Evolutionary conservation across 1,140 invertebrate species (phyloP), one percentile per base, ranked within the genome.

Genomic region (Drosophila yakuba): DNA sequence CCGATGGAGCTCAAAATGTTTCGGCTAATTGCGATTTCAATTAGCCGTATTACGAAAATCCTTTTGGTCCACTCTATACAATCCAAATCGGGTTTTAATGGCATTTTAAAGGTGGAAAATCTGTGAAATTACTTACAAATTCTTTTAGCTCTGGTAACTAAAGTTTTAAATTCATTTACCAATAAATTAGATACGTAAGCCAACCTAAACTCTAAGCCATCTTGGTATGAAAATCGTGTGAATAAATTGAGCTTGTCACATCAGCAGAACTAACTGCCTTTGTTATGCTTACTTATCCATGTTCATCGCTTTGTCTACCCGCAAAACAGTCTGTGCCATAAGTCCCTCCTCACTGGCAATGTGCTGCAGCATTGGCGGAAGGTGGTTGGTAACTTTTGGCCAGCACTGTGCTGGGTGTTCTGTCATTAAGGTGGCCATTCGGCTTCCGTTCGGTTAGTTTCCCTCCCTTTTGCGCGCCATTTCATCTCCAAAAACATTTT

Each of bases 1-100:
- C 43, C 43, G 15, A 61, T 61, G 35, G 10, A 38, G 62, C 5
- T 10, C n/a, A 45, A 45, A 69, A 56, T 44, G 23, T 62, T 58
- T 63, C 1, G 36, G 54, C 74, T 88, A 86, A 86, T 86, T 86
- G 78, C 82, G 74, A 75, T 82, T 78, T 82, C 78, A 86, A 85
- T 85, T 85, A 86, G 74, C 45, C 63, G 59, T 58, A 74, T 85
- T 85, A 74, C 23, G 58, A 20, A 64, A 74, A 74, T 73, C 51
- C 23, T 36, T 68, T 56, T 45, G 23, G 62, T 15, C 38, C 66
- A 64, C 23, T 17, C 44, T 3, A 25, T 11, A 17, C 15, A 32
- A 10, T 1, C 25, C 35, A 17, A 12, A 41, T 20, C 10, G 0
- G 5, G 44, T 38, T 28, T 11, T 60, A 62, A 59, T 59, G 15